Evolutionary conservation across 2,113 vertebrate species (phyloP).

Genomic region (Gracilinanus agilis): DNA sequence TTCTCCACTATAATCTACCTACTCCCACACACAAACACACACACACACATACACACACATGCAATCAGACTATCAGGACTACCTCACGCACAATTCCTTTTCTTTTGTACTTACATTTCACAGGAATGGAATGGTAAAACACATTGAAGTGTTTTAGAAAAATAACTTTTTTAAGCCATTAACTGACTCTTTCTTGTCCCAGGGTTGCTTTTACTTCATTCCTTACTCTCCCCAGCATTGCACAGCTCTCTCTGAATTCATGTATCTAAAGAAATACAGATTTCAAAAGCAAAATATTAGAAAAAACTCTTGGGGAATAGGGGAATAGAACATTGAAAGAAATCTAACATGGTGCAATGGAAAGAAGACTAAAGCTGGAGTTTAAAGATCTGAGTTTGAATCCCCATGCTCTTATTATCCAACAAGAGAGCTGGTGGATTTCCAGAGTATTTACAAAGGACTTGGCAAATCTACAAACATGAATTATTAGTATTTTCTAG

Average conservation of each 20-base stretch:
- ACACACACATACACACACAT: not conserved
- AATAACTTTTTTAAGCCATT: not conserved
- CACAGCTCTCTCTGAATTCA: not conserved
- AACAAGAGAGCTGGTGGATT: not conserved
- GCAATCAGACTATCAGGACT: not conserved
- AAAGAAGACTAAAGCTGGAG: not conserved
- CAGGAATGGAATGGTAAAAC: not conserved
- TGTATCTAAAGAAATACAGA: not conserved
- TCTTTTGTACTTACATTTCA: not conserved
- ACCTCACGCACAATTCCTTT: not conserved
- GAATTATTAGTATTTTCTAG: not conserved
- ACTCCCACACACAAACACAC: not conserved
- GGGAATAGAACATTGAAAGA: not conserved
- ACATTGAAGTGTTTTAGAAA: not conserved
- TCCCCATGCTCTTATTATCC: not conserved
- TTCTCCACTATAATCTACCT: not conserved
- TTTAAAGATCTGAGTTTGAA: not conserved
- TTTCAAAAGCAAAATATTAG: not conserved
- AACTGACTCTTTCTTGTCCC: not conserved
- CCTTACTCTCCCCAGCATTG: not conserved
- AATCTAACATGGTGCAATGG: not conserved
- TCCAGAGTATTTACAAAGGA: not conserved
- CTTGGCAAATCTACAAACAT: not conserved
- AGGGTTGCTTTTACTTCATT: not conserved
- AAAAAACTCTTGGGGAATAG: not conserved